A percentile compares a stretch with the other conserved stretches of the same genome.
Conservation (phyloP, 2,888 invertebrate genomes). For the Cataglyphis altisquamis region DNA sequence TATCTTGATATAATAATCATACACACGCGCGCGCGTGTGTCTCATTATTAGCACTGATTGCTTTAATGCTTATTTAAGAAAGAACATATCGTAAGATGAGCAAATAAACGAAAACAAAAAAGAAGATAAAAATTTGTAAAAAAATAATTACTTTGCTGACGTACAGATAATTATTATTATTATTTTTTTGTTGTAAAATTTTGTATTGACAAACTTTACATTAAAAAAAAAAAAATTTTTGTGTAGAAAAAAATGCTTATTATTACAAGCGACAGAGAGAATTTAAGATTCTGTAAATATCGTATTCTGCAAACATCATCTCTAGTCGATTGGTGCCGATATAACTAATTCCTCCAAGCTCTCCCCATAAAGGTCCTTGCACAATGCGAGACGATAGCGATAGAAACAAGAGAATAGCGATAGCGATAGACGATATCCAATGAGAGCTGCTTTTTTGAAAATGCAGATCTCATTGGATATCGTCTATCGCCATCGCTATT, state of each 20-base stretch:
- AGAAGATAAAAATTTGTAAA: background rate
- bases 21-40: background rate
- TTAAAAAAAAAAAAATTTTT: background rate
- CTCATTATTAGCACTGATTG: background rate
- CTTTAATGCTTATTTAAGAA: background rate
- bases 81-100: background rate
- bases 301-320: background rate
- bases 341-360: background rate
- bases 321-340: too few relatives aligned
- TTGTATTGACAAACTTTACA: background rate
- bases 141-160: background rate
- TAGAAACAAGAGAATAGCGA: too few relatives aligned
- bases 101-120: background rate
- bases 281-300: background rate
- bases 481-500: too few relatives aligned
- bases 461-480: too few relatives aligned
- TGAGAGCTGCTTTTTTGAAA: too few relatives aligned
- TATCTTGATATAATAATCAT: constrained; percentile 30
- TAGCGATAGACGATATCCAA: too few relatives aligned
- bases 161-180: too few relatives aligned
- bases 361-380: constrained; percentile 7
- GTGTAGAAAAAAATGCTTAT: background rate
- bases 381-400: too few relatives aligned
- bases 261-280: background rate
- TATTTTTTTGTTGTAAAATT: background rate